Base-by-base conservation (phyloP, 1,140 invertebrate genomes). In the Caenorhabditis tropicalis region DNA sequence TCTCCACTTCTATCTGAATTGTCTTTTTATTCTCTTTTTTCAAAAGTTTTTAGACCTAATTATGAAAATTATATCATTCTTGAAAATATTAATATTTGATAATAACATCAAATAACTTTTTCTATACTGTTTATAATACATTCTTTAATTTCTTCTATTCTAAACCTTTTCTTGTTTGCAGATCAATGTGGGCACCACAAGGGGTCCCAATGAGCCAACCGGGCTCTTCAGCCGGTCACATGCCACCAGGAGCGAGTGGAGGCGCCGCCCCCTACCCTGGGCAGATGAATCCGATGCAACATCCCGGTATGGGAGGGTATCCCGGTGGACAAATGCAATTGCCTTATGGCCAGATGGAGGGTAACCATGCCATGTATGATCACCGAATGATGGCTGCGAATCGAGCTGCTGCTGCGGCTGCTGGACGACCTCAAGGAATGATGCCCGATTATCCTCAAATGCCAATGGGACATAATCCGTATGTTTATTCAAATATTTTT, bases 381-480 rank as follows among this genome's bases (percentile, higher is more conserved):
- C 65, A 74, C 6, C 65, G 65, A 74, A 43, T 46, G 36, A 43
- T 46, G 33, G 65, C 48, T 2, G 48, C 36, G 36, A 39, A 74
- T 27, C 33, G 36, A 74, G 31, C 31, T 12, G 58, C 58, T 65
- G 58, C 49, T 0, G 49, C 19, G 6, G 53, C 65, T 29, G 65
- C 65, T 74, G 65, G 65, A 43, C 65, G 65, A 36, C 65, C 65
- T 43, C 53, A 24, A 56, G 65, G 65, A 12, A 74, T 74, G 65
- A 74, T 74, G 33, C 65, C 65, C 12, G 65, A 74, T 43, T 74
- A 74, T 31, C 33, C 65, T 19, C 65, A 74, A 74, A 74, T 74
- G 65, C 65, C 65, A 24, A 74, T 74, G 65, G 65, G 65, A 74
- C 65, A 74, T n/a, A 43, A 31, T 43, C 65, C 65, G 65, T 74